Base-by-base conservation (phyloP, 2,888 invertebrate genomes). In the Neoscelio sp. region DNA sequence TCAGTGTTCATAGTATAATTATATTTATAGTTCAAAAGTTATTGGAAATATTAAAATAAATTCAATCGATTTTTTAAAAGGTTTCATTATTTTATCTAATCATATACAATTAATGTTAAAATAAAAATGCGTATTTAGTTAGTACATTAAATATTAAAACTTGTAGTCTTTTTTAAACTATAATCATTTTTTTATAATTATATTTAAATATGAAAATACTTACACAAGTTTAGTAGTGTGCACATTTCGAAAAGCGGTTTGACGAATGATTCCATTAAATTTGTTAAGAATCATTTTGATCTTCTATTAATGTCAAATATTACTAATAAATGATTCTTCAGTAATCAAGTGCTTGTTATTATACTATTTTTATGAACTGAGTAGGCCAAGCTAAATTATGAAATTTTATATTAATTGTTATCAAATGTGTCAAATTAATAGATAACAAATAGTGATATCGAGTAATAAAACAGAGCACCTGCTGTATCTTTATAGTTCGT, bases 201-300 rank as follows among this genome's bases (percentile, higher is more conserved):
- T 30, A n/a, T 30, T 6, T n/a, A 2, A 30, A 8, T 5, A 30
- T 17, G 13, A 7, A 17, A 42, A 20, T 46, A 73, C 73, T 73
- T 18, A 73, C 73, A 30, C 20, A 62, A 62, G 3, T 28, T 23
- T 52, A 46, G 35, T 62, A 6, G 44, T 62, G 7, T 71, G 40
- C 20, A 71, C 3, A 38, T 26, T 52, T 2, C 62, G 48, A 35
- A 54, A 4, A 13, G 62, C 18, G 38, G 44, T 15, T 30, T 71
- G 52, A 6, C 12, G 5, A n/a, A 46, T 12, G 18, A 71, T 35
- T 40, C 48, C 10, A 58, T 44, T 3, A 12, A 48, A 46, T 10
- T 46, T 10, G 52, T 54, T 71, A 6, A 71, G 6, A 2, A 71
- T n/a, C 71, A 71, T 71, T 46, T 71, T 71, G 30, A 60, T 26